Evolutionary conservation across 2,113 vertebrate genomes (phyloP).

Genomic region (Tetrax tetrax): DNA sequence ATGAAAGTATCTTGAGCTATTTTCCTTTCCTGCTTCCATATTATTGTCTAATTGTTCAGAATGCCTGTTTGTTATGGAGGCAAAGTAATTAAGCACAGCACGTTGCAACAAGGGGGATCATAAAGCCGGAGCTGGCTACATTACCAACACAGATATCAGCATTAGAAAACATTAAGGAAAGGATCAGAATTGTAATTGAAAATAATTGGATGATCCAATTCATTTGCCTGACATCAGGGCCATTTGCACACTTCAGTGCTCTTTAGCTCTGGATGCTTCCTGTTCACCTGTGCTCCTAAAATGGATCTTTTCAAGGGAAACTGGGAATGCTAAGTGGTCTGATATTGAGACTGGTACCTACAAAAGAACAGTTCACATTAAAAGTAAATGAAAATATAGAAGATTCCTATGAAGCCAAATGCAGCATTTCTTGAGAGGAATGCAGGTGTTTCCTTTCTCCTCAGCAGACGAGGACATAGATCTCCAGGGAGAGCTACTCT

Average conservation of each 20-base stretch:
- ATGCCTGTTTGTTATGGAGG: conserved; percentile 81
- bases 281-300: conserved; percentile 43
- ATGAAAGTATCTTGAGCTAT: conserved; percentile 74
- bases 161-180: conserved; percentile 81
- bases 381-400: not conserved
- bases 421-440: not conserved
- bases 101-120: conserved; percentile 79
- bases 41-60: conserved; percentile 84
- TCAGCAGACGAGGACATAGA: not conserved
- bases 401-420: not conserved
- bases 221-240: conserved; percentile 73
- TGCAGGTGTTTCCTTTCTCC: not conserved
- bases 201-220: conserved; percentile 88
- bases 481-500: not conserved
- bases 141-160: conserved; percentile 82
- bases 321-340: not conserved
- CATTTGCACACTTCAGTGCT: not conserved
- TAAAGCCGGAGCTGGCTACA: conserved; percentile 78
- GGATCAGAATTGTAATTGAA: conserved; percentile 83
- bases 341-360: not conserved
- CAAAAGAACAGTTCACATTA: not conserved
- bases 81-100: conserved; percentile 86
- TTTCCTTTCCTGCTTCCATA: conserved; percentile 72
- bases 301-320: not conserved
- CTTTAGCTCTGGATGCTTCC: conserved; percentile 18